Percentiles rank a stretch among this genome's conserved stretches.
phyloP scores from a whole-genome alignment of 92 coral and sea anemone species.

The Siderastrea siderea region DNA sequence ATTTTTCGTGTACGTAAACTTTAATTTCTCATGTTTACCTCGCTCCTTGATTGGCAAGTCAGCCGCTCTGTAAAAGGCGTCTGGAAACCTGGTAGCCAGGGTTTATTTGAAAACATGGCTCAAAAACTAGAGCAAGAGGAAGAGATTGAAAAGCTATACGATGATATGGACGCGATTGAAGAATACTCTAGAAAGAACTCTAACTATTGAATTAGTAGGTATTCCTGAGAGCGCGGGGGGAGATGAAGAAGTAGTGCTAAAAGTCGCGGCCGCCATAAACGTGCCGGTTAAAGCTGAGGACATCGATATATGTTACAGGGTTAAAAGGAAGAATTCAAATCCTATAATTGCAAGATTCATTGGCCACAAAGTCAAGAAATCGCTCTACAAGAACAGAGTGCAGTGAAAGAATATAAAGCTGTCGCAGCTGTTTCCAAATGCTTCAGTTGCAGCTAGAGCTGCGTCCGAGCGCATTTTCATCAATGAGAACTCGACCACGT shows the following conservation, averaged over 20 bases:
- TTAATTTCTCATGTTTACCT: too few species aligned
- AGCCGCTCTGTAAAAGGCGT: too few species aligned
- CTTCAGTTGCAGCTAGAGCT: background rate
- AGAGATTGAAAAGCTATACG: conserved; percentile 4
- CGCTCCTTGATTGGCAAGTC: too few species aligned
- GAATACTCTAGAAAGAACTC: background rate
- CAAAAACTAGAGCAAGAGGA: background rate
- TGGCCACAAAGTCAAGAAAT: background rate
- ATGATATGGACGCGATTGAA: conserved; percentile 3
- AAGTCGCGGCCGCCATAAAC: background rate
- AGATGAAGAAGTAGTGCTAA: conserved; percentile 6
- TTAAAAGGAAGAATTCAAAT: too few species aligned
- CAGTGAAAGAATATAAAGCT: background rate
- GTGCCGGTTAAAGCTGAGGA: background rate
- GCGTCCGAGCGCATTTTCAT: background rate
- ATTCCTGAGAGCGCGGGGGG: conserved; percentile 2
- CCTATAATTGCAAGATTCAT: too few species aligned
- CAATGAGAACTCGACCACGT: too few species aligned
- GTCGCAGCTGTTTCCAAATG: background rate
- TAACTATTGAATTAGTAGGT: background rate
- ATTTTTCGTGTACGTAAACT: too few species aligned
- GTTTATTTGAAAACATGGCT: too few species aligned
- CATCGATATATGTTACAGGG: too few species aligned
- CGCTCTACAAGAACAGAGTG: background rate
- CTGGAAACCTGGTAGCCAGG: too few species aligned